Percentiles rank a stretch among this genome's conserved stretches.
These are phyloP conservation scores for Brienomyrus longianalis DNA, from an alignment of 2,113 vertebrate genomes.

Conservation along the genomic window DNA sequence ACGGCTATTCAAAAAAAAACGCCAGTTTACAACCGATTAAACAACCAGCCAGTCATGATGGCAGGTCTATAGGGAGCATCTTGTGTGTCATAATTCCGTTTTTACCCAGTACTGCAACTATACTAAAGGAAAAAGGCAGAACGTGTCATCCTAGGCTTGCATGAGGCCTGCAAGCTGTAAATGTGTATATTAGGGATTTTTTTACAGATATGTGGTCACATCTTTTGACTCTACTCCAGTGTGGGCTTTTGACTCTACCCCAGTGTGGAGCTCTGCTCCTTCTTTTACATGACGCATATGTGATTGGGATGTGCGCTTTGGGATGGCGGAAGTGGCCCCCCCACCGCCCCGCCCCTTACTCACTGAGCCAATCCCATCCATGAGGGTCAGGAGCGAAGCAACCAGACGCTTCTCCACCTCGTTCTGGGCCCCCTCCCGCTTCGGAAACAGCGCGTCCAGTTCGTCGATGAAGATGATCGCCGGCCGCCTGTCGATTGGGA, in stretches of 20 bases:
- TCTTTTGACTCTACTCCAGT: neutral
- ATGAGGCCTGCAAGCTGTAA: neutral
- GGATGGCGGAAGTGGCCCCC: neutral
- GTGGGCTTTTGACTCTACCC: neutral
- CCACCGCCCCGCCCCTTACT: conserved; percentile 27
- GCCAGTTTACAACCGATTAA: neutral
- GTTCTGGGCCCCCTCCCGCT: conserved; percentile 85
- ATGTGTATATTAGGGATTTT: neutral
- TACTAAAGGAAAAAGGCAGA: neutral
- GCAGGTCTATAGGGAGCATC: neutral
- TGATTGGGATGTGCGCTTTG: neutral
- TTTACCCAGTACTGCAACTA: neutral
- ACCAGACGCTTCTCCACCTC: conserved; percentile 94
- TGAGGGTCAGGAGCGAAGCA: conserved; percentile 84
- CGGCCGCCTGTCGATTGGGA: conserved; percentile 59
- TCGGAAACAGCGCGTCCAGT: conserved; percentile 87
- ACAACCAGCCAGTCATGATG: neutral
- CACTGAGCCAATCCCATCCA: conserved; percentile 95
- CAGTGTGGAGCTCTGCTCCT: neutral
- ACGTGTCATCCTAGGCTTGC: neutral
- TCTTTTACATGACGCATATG: neutral
- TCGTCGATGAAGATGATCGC: conserved; percentile 97
- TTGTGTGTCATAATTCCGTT: neutral
- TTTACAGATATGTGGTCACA: neutral
- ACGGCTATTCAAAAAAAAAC: neutral